phyloP scores from a whole-genome alignment of 1,140 invertebrate genomes.

The Araneus ventricosus region DNA sequence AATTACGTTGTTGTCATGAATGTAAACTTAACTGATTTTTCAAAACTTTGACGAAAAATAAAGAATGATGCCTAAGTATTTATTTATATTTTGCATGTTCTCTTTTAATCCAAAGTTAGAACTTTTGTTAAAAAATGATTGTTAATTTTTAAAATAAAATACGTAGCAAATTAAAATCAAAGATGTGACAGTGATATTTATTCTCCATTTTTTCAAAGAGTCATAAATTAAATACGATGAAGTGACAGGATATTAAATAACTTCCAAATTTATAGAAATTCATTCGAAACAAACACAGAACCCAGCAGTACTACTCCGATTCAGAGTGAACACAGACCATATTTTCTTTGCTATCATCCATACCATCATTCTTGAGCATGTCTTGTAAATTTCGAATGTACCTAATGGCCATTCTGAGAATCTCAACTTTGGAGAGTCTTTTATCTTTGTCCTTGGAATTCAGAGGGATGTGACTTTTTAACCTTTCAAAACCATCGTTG shows the following conservation, averaged over 20 bases:
- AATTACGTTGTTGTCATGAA: no score
- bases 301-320: neutral
- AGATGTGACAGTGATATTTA: neutral
- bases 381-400: constrained; percentile 81
- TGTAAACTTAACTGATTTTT: no score
- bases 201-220: neutral
- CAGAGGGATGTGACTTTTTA: constrained; percentile 87
- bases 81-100: no score
- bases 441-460: constrained; percentile 79
- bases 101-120: no score
- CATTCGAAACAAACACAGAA: neutral
- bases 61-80: no score
- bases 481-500: constrained; percentile 89
- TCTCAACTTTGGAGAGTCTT: constrained; percentile 82
- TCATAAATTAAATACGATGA: constrained; percentile 7
- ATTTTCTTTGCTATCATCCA: constrained; percentile 73
- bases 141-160: no score
- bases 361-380: constrained; percentile 77
- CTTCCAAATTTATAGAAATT: neutral
- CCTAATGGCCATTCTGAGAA: constrained; percentile 80
- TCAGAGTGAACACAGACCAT: constrained; percentile 59
- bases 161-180: neutral
- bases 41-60: no score
- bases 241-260: neutral
- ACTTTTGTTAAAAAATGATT: no score